phyloP scores from a whole-genome alignment of 2,888 invertebrate genomes.

The Dicyrtoma fusca region DNA sequence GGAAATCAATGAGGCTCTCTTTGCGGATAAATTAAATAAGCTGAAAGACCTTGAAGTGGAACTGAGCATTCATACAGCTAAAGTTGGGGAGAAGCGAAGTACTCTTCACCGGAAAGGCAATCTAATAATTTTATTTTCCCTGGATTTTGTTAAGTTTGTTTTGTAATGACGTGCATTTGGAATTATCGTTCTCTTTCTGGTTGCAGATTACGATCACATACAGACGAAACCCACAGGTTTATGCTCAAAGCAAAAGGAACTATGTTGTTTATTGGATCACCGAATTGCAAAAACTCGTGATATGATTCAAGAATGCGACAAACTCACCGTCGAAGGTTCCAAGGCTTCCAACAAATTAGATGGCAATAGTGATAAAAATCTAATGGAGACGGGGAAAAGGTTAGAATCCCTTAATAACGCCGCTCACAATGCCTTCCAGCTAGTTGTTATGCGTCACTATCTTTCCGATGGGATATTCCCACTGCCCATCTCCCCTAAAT shows the following conservation, averaged over 20 bases:
- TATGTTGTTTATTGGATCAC: background rate
- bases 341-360: background rate
- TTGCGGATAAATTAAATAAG: conserved; percentile 9
- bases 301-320: conserved; percentile 7
- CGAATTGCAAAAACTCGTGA: background rate
- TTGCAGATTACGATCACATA: no score
- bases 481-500: background rate
- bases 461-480: background rate
- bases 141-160: no score
- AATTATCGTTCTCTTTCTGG: no score
- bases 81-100: background rate
- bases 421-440: conserved; percentile 28
- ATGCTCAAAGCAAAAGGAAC: no score
- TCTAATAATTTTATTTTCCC: no score
- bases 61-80: background rate
- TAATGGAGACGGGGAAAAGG: background rate
- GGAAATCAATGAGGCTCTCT: conserved; percentile 19
- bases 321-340: background rate
- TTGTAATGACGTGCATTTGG: no score
- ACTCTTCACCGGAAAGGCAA: no score
- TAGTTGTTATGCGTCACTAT: conserved; percentile 25
- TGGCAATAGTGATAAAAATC: background rate
- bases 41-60: conserved; percentile 8
- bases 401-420: conserved; percentile 1
- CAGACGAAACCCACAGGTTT: no score